These are phyloP conservation scores for Drosophila gaucha DNA, from an alignment of 2,888 invertebrate genomes.

Conservation along the genomic window DNA sequence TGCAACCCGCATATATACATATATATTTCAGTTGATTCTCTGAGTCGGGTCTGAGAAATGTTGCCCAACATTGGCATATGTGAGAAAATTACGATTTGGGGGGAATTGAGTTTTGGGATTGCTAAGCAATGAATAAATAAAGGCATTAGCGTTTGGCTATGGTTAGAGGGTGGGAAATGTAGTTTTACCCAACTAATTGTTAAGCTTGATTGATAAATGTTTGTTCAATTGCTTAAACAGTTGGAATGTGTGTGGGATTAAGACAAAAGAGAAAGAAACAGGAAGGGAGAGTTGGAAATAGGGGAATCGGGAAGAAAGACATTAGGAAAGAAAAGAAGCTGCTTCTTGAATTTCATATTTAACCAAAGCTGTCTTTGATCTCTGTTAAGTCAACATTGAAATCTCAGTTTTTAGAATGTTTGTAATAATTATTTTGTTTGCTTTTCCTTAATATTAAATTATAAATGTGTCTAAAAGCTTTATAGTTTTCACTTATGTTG, in stretches of 20 bases:
- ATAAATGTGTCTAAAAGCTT: no score
- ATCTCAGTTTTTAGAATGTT: no score
- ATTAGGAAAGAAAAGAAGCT: background rate
- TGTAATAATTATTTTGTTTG: no score
- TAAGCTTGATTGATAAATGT: constrained; percentile 48
- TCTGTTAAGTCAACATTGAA: no score
- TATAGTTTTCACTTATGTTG: no score
- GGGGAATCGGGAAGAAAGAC: background rate
- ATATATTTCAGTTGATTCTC: constrained; percentile 21
- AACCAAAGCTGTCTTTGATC: no score
- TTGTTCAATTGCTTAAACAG: constrained; percentile 13
- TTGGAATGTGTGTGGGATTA: constrained; percentile 20
- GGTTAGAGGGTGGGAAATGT: background rate
- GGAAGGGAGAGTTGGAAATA: background rate
- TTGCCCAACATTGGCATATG: constrained; percentile 35
- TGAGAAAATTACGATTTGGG: constrained; percentile 30
- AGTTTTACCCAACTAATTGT: constrained; percentile 22
- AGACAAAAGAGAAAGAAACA: background rate
- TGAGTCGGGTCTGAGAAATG: constrained; percentile 18
- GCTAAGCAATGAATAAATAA: constrained; percentile 41
- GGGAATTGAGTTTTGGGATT: constrained; percentile 15
- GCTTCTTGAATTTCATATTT: no score
- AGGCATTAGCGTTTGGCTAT: constrained; percentile 4
- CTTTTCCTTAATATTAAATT: no score
- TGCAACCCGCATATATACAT: constrained; percentile 34